Evolutionary conservation across 2,113 vertebrate genomes (phyloP).

Genomic region (Menura novaehollandiae): DNA sequence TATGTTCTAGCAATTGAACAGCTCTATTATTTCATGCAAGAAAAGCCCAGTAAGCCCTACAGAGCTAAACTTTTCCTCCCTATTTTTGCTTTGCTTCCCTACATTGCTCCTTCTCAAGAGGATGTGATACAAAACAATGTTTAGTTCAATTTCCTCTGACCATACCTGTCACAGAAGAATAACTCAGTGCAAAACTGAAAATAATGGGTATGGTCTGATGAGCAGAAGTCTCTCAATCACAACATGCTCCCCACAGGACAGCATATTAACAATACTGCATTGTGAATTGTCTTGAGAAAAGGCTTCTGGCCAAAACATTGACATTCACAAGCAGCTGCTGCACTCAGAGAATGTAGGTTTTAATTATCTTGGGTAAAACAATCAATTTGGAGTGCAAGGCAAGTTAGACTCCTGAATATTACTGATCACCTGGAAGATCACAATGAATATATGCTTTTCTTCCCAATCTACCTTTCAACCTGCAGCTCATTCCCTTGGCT

Average conservation of each 20-base stretch:
- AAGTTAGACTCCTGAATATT: conserved; percentile 35
- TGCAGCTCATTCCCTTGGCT: not conserved
- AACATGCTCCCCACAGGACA: conserved; percentile 24
- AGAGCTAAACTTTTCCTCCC: not conserved
- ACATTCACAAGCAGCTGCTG: conserved; percentile 37
- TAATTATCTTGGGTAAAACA: conserved; percentile 53
- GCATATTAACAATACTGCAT: conserved; percentile 3
- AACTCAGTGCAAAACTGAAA: conserved; percentile 23
- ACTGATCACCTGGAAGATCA: conserved; percentile 54
- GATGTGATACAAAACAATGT: not conserved
- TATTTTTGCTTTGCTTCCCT: not conserved
- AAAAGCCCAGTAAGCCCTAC: not conserved
- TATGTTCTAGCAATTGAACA: not conserved
- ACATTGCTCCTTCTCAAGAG: not conserved
- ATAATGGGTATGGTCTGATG: conserved; percentile 28
- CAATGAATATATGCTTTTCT: not conserved
- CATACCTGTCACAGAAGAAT: conserved; percentile 40
- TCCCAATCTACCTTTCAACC: conserved; percentile 9
- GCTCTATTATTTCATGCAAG: not conserved
- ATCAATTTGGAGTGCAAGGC: conserved; percentile 22
- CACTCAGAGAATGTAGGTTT: conserved; percentile 29
- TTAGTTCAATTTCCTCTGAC: conserved; percentile 24
- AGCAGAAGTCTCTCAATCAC: conserved; percentile 40
- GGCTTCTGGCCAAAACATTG: conserved; percentile 44
- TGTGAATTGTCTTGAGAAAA: conserved; percentile 47